A percentile compares a stretch with the other conserved stretches of the same genome.
phyloP scores from a whole-genome alignment of 2,797 vertebrate genomes.

The Pantherophis vulpinus region DNA sequence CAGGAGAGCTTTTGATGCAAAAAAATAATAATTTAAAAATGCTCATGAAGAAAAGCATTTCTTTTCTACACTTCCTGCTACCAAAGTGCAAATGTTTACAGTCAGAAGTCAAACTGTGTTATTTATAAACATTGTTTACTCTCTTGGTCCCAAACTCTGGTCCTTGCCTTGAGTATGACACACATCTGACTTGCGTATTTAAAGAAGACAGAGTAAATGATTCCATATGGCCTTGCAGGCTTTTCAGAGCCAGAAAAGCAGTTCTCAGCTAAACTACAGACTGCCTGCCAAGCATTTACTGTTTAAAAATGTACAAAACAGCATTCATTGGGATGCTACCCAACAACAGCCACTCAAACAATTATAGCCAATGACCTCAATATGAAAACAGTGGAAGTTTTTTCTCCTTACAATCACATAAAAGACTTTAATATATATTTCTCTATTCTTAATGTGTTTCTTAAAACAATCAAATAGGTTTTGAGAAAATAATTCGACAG shows the following conservation, averaged over 20 bases:
- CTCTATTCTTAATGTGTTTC: background rate
- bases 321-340: background rate
- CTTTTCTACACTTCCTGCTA: background rate
- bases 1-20: rapidly evolving
- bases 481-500: background rate
- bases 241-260: slow-evolving; percentile 48
- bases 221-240: slow-evolving; percentile 61
- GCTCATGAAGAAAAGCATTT: background rate
- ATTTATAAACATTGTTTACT: slow-evolving; percentile 1
- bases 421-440: slow-evolving; percentile 2
- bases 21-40: background rate
- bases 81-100: background rate
- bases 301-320: slow-evolving; percentile 2
- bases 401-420: background rate
- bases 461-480: background rate
- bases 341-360: background rate
- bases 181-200: slow-evolving; percentile 56
- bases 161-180: background rate
- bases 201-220: slow-evolving; percentile 53
- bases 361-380: background rate
- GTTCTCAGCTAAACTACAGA: slow-evolving; percentile 19
- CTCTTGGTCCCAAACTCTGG: background rate
- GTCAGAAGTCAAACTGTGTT: background rate
- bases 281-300: slow-evolving; percentile 51
- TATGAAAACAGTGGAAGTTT: background rate